Percentiles rank a stretch among this genome's conserved stretches.
Evolutionary conservation across 2,797 vertebrate genomes (phyloP).

Genomic region (Periparus ater): DNA sequence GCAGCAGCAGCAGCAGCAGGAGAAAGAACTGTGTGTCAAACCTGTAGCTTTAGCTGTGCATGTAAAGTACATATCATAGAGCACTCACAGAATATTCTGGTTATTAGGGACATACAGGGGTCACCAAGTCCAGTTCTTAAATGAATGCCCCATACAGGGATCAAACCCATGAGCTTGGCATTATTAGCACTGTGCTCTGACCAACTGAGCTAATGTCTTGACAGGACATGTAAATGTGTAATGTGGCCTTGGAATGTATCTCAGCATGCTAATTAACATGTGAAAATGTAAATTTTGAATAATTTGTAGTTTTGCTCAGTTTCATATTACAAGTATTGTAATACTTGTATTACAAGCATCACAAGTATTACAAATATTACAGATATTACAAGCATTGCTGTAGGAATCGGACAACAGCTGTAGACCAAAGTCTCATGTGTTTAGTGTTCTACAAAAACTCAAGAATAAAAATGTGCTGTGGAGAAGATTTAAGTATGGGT

Average conservation of each 20-base stretch:
- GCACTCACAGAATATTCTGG: neutral
- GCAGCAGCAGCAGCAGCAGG: neutral
- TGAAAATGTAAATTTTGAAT: neutral
- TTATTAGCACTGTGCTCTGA: neutral
- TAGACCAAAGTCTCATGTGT: neutral
- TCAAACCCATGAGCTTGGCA: neutral
- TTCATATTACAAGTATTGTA: neutral
- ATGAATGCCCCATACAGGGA: no score
- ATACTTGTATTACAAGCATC: no score
- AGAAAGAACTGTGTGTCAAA: neutral
- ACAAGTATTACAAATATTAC: no score
- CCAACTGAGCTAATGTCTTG: neutral
- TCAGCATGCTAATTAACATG: neutral
- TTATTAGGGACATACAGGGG: neutral
- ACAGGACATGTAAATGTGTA: neutral
- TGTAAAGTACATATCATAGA: neutral
- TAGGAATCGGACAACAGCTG: neutral
- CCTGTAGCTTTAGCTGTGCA: neutral
- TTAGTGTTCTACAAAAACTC: neutral
- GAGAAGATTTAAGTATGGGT: neutral
- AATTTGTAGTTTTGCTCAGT: neutral
- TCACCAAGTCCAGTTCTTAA: neutral
- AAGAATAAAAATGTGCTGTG: neutral
- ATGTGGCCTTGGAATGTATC: neutral
- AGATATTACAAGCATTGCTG: neutral